Percentiles rank a stretch among this genome's conserved stretches.
Conservation (phyloP, 2,797 vertebrate species). For the Smutsia gigantea region DNA sequence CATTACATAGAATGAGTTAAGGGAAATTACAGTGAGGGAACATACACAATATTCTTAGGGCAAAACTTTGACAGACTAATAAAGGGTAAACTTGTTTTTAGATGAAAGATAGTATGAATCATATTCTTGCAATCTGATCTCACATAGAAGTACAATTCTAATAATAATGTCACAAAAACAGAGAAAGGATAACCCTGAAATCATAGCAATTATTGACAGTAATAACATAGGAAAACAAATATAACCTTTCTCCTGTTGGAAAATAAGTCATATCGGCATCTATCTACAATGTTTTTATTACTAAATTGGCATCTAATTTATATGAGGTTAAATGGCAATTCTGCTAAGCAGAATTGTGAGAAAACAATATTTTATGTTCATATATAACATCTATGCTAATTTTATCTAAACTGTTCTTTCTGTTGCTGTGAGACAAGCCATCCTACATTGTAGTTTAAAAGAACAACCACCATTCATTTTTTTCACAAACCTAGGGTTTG, state of each 20-base stretch:
- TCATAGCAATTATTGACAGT: background rate
- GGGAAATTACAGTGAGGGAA: background rate
- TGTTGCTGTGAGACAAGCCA: background rate
- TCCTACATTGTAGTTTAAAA: background rate
- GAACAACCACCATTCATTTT: background rate
- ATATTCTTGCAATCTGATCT: conserved; percentile 67
- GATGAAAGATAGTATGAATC: background rate
- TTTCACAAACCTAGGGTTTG: background rate
- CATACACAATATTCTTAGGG: conserved; percentile 18
- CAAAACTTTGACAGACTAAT: conserved; percentile 54
- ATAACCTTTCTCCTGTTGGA: background rate
- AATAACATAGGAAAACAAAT: background rate
- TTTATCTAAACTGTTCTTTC: background rate
- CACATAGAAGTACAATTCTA: conserved; percentile 42
- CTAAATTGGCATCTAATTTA: background rate
- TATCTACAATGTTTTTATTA: background rate
- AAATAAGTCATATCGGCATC: background rate
- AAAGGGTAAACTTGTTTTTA: background rate
- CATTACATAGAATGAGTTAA: background rate
- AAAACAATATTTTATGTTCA: background rate
- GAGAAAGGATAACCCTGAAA: background rate
- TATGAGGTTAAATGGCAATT: background rate
- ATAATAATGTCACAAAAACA: background rate
- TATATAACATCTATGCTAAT: background rate
- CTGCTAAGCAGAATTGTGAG: background rate